phyloP scores from a whole-genome alignment of 2,797 vertebrate species.

The Mycteria americana region DNA sequence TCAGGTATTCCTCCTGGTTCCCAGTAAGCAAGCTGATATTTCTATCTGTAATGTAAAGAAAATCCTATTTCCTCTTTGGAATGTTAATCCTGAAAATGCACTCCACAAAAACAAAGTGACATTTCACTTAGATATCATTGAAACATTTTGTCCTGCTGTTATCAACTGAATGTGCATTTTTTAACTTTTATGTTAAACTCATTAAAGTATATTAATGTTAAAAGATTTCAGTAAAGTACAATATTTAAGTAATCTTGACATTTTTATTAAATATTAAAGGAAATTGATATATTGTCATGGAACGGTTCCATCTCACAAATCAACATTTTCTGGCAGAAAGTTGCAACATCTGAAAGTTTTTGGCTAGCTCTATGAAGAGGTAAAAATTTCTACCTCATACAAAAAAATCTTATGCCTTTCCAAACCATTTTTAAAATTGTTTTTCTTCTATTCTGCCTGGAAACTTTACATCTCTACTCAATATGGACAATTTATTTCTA shows the following conservation, averaged over 20 bases:
- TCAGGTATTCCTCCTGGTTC: not conserved
- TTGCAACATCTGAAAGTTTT: not conserved
- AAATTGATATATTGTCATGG: not conserved
- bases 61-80: slow-evolving; percentile 2
- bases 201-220: not conserved
- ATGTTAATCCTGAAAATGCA: not conserved
- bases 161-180: not conserved
- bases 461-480: slow-evolving; percentile 21
- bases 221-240: not conserved
- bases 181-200: not conserved
- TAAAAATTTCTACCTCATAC: not conserved
- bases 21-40: not conserved
- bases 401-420: not conserved
- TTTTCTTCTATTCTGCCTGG: slow-evolving; percentile 31
- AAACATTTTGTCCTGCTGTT: not conserved
- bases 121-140: not conserved
- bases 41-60: not conserved
- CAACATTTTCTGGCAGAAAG: not conserved
- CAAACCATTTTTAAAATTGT: not conserved
- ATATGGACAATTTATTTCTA: slow-evolving; percentile 48
- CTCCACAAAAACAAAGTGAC: not conserved
- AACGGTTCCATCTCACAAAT: slow-evolving; percentile 8
- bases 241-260: not conserved
- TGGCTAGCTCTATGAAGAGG: not conserved
- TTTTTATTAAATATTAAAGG: slow-evolving; percentile 29